These are phyloP conservation scores for Champsocephalus gunnari DNA, from an alignment of 2,797 vertebrate genomes.

Conservation along the genomic window DNA sequence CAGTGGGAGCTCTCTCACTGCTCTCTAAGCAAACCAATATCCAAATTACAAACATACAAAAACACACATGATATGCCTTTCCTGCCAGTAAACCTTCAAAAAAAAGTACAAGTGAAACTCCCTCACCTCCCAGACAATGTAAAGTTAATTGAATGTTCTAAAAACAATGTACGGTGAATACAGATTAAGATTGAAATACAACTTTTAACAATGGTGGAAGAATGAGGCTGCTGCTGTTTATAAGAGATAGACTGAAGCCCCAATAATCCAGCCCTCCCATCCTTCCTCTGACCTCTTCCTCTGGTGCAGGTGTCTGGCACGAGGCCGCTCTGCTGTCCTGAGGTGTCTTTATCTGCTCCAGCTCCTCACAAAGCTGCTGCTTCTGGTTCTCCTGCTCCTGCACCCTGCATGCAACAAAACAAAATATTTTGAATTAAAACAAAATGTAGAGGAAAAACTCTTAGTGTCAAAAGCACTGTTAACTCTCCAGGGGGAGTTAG, in stretches of 20 bases:
- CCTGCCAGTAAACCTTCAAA: background rate
- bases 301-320: conserved; percentile 78
- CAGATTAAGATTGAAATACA: background rate
- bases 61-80: background rate
- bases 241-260: background rate
- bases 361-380: conserved; percentile 83
- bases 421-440: background rate
- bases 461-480: background rate
- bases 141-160: background rate
- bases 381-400: conserved; percentile 87
- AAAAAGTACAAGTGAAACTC: background rate
- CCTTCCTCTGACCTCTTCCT: conserved; percentile 73
- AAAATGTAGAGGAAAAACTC: background rate
- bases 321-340: conserved; percentile 83
- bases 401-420: conserved; percentile 75
- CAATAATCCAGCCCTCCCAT: background rate
- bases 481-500: conserved; percentile 1
- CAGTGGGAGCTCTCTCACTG: conserved; percentile 27
- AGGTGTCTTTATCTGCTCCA: conserved; percentile 78
- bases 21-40: conserved; percentile 21
- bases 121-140: background rate
- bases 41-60: conserved; percentile 8
- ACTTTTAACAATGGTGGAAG: background rate
- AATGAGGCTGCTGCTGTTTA: background rate
- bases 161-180: background rate